Percentiles rank a stretch among this genome's conserved stretches.
Conservation (phyloP, 1,140 invertebrate species). For the Bombyx mandarina region DNA sequence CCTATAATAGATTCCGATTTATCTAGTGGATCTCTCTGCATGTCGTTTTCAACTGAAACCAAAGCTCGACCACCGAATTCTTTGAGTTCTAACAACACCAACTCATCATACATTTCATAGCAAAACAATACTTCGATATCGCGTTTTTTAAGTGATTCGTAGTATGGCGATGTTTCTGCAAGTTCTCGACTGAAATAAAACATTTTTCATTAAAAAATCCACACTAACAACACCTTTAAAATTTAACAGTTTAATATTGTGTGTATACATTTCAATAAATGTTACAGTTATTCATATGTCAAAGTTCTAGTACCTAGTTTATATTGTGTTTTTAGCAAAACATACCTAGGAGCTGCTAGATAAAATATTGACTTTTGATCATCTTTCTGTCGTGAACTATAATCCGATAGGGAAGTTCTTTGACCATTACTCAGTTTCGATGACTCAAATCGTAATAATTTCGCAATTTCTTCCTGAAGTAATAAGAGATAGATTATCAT, state of each 20-base stretch:
- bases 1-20: slow-evolving; percentile 43
- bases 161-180: slow-evolving; percentile 95
- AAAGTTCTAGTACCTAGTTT: background rate
- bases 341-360: slow-evolving; percentile 89
- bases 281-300: background rate
- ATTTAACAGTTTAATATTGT: too few relatives aligned
- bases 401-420: slow-evolving; percentile 88
- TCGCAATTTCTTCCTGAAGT: slow-evolving; percentile 90
- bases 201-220: background rate
- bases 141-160: slow-evolving; percentile 89
- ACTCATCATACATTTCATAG: slow-evolving; percentile 96
- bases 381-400: slow-evolving; percentile 82
- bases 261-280: background rate
- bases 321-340: background rate
- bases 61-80: slow-evolving; percentile 86
- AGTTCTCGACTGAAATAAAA: slow-evolving; percentile 81
- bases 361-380: slow-evolving; percentile 94
- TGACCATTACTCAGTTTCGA: slow-evolving; percentile 82
- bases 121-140: slow-evolving; percentile 95
- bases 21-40: slow-evolving; percentile 78
- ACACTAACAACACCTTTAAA: background rate
- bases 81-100: slow-evolving; percentile 91
- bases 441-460: slow-evolving; percentile 93
- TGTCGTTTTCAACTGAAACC: slow-evolving; percentile 94
- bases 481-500: slow-evolving; percentile 5